Evolutionary conservation across 2,888 invertebrate genomes (phyloP).

Genomic region (Aphrophora alni): DNA sequence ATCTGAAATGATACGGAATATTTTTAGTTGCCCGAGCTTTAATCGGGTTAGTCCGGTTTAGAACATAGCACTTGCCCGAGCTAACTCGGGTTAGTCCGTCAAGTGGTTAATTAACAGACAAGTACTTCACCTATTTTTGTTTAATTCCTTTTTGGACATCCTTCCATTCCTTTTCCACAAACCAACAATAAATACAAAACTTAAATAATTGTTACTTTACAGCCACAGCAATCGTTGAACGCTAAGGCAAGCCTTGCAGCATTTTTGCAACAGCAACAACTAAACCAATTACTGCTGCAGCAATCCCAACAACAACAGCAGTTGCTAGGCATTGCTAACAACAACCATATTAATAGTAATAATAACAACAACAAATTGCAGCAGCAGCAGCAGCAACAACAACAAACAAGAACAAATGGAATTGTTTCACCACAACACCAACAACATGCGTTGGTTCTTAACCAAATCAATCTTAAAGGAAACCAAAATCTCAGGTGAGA

Average conservation of each 20-base stretch:
- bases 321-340: slow-evolving; percentile 25
- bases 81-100: no score
- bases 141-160: no score
- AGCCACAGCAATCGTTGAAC: slow-evolving; percentile 53
- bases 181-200: no score
- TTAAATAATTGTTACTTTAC: slow-evolving; percentile 13
- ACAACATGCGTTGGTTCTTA: slow-evolving; percentile 62
- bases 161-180: no score
- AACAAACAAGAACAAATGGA: slow-evolving; percentile 41
- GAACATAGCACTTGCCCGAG: no score
- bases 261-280: slow-evolving; percentile 61
- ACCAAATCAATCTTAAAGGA: slow-evolving; percentile 59
- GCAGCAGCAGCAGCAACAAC: slow-evolving; percentile 44
- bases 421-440: slow-evolving; percentile 55
- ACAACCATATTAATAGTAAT: slow-evolving; percentile 23
- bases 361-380: slow-evolving; percentile 47
- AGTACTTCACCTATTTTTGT: no score
- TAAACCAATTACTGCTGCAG: slow-evolving; percentile 62
- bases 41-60: no score
- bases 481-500: slow-evolving; percentile 38
- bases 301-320: slow-evolving; percentile 38
- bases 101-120: no score
- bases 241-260: slow-evolving; percentile 61
- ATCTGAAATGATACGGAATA: no score
- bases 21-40: no score